These are phyloP conservation scores for Trichonephila inaurata DNA, from an alignment of 1,140 invertebrate genomes.

Conservation along the genomic window DNA sequence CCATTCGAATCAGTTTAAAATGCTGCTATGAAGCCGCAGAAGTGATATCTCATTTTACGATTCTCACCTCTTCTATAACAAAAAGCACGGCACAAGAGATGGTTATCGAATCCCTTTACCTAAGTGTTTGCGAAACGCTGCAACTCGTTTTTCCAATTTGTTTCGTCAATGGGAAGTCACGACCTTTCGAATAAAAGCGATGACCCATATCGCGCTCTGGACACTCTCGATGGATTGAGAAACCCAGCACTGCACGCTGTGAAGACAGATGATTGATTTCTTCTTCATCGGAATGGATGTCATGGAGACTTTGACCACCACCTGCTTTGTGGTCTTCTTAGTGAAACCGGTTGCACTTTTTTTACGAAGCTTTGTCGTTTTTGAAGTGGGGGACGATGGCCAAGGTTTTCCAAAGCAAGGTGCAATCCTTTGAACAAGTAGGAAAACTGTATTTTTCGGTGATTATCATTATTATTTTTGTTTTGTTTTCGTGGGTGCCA, in stretches of 20 bases:
- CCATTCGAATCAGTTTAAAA: too few relatives aligned
- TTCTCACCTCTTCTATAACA: not conserved
- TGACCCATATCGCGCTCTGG: slow-evolving; percentile 22
- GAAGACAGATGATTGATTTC: not conserved
- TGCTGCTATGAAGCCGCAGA: not conserved
- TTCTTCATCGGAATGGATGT: not conserved
- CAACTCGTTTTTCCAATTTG: slow-evolving; percentile 48
- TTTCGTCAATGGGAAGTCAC: slow-evolving; percentile 17
- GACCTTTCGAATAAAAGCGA: slow-evolving; percentile 31
- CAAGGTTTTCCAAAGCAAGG: not conserved
- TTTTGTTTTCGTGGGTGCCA: not conserved
- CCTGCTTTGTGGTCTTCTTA: not conserved
- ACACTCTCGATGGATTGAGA: not conserved
- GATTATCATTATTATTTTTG: too few relatives aligned
- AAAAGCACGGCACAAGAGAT: not conserved
- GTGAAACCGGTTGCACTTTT: not conserved
- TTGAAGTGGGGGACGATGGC: not conserved
- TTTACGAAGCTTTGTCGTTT: not conserved
- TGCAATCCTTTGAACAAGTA: not conserved
- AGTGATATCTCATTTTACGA: slow-evolving; percentile 26
- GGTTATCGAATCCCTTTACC: not conserved
- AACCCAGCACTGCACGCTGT: not conserved
- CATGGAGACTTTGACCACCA: not conserved
- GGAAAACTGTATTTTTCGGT: not conserved
- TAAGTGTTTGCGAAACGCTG: slow-evolving; percentile 15